phyloP scores from a whole-genome alignment of 2,113 vertebrate species.

The Lethenteron camtschaticum region DNA sequence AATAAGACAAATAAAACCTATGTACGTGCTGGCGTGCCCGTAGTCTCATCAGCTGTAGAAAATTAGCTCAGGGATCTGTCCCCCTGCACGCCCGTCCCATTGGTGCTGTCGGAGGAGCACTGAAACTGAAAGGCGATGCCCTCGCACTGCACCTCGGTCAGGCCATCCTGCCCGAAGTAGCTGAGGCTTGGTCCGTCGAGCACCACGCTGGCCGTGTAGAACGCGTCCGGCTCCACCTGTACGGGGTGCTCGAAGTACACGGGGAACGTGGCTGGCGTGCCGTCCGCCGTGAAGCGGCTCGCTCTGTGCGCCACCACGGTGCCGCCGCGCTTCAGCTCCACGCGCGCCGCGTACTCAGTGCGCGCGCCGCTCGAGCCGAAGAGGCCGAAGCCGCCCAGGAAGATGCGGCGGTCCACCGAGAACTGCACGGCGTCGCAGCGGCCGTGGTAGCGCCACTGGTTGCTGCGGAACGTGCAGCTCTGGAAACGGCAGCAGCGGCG shows the following conservation, averaged over 20 bases:
- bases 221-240: constrained; percentile 74
- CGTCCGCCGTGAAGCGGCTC: constrained; percentile 64
- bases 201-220: constrained; percentile 78
- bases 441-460: constrained; percentile 89
- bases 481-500: constrained; percentile 80
- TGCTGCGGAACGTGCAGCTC: constrained; percentile 75
- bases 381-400: constrained; percentile 62
- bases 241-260: constrained; percentile 91
- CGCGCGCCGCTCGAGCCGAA: constrained; percentile 77
- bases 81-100: constrained; percentile 95
- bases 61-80: constrained; percentile 89
- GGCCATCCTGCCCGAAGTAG: constrained; percentile 93
- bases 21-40: no score
- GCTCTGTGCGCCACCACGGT: constrained; percentile 48
- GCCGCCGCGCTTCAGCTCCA: constrained; percentile 74
- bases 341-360: constrained; percentile 61
- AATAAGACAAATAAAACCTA: no score
- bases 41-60: constrained; percentile 50
- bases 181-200: constrained; percentile 78
- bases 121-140: constrained; percentile 94
- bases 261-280: constrained; percentile 61
- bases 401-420: constrained; percentile 69
- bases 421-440: constrained; percentile 97
- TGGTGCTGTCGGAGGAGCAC: constrained; percentile 94
- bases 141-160: constrained; percentile 87